Evolutionary conservation across 2,113 vertebrate genomes (phyloP).

Genomic region (Beaufortia kweichowensis): DNA sequence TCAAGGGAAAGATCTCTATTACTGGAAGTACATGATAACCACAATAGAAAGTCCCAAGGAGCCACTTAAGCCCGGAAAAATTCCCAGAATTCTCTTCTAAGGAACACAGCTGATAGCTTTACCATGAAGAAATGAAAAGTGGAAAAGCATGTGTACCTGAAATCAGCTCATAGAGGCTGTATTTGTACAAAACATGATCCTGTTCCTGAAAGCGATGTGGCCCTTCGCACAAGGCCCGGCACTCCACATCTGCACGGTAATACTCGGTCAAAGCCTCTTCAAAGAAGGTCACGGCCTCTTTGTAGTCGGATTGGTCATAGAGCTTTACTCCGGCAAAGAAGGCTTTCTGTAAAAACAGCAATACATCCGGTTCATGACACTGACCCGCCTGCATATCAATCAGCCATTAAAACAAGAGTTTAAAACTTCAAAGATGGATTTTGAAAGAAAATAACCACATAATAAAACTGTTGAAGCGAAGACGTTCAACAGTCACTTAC

Average conservation of each 20-base stretch:
- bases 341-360: conserved; percentile 73
- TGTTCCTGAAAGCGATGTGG: conserved; percentile 85
- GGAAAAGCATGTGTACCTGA: conserved; percentile 78
- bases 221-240: conserved; percentile 85
- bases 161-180: conserved; percentile 86
- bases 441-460: too few relatives aligned
- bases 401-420: too few relatives aligned
- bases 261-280: conserved; percentile 86
- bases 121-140: conserved; percentile 8
- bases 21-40: conserved; percentile 6
- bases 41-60: background rate
- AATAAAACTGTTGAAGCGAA: too few relatives aligned
- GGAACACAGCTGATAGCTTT: background rate
- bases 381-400: background rate
- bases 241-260: conserved; percentile 82
- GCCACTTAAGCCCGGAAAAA: background rate
- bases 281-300: conserved; percentile 76
- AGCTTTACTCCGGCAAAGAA: conserved; percentile 81
- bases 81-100: background rate
- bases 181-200: conserved; percentile 80
- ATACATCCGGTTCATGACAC: background rate
- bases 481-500: conserved; percentile 51
- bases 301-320: conserved; percentile 80
- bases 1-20: conserved; percentile 5
- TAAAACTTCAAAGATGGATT: too few relatives aligned